A percentile compares a stretch with the other conserved stretches of the same genome.
Conservation (phyloP, 2,113 vertebrate genomes). For the Poeciliopsis retropinna region DNA sequence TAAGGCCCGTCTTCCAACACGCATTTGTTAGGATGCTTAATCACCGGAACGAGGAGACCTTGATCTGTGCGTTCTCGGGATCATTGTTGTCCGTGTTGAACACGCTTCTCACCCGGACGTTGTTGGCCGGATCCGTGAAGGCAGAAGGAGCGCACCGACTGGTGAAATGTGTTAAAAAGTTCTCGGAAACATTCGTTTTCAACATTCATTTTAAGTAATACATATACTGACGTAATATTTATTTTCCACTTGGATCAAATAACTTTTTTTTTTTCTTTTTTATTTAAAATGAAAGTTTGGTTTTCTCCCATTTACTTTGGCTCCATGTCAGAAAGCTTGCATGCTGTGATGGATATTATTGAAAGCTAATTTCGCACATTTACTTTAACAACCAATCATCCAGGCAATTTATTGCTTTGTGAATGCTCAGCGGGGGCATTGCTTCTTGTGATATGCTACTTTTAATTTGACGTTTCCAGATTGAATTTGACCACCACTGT, state of each 20-base stretch:
- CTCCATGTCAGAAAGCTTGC: constrained; percentile 49
- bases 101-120: constrained; percentile 49
- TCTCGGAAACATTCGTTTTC: constrained; percentile 18
- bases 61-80: constrained; percentile 75
- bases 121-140: constrained; percentile 39
- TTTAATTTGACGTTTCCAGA: constrained; percentile 58
- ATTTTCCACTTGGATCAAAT: neutral
- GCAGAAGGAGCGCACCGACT: constrained; percentile 46
- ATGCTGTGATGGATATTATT: constrained; percentile 48
- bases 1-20: constrained; percentile 69
- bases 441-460: constrained; percentile 33
- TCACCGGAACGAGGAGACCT: constrained; percentile 60
- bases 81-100: constrained; percentile 67
- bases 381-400: constrained; percentile 58
- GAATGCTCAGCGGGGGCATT: constrained; percentile 48
- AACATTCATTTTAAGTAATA: neutral
- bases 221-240: neutral
- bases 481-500: constrained; percentile 50
- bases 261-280: no score
- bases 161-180: constrained; percentile 52
- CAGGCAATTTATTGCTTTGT: constrained; percentile 55
- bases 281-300: constrained; percentile 12
- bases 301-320: constrained; percentile 17
- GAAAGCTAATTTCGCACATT: constrained; percentile 56
- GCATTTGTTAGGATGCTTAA: constrained; percentile 70